A percentile compares a stretch with the other conserved stretches of the same genome.
phyloP scores from a whole-genome alignment of 2,888 invertebrate species.

The Schrankia costaestrigalis region DNA sequence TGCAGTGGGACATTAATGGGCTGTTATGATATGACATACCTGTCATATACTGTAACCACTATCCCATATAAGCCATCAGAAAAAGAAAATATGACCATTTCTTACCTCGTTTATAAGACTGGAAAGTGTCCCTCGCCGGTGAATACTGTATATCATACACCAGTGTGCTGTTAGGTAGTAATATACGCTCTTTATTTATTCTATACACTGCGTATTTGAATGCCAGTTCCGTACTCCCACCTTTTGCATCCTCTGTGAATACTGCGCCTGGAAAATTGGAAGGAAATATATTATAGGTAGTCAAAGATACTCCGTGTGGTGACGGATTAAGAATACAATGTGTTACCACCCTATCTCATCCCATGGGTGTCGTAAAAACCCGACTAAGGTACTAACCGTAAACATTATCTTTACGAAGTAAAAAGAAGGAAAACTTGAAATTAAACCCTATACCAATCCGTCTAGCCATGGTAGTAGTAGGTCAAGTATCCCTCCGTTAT shows the following conservation, averaged over 20 bases:
- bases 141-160: constrained; percentile 97
- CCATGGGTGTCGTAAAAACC: too few species aligned
- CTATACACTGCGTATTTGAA: constrained; percentile 97
- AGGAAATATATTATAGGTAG: neutral
- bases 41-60: neutral
- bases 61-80: neutral
- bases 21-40: neutral
- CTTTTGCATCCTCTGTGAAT: constrained; percentile 93
- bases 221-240: constrained; percentile 92
- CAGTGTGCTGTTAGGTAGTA: constrained; percentile 92
- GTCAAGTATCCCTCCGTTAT: too few species aligned
- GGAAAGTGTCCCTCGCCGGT: constrained; percentile 93
- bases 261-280: constrained; percentile 87
- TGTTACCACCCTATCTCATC: too few species aligned
- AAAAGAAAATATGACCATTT: neutral
- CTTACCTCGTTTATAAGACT: constrained; percentile 95
- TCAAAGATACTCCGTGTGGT: neutral
- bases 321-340: too few species aligned
- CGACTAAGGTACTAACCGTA: too few species aligned
- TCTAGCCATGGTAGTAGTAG: too few species aligned
- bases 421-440: too few species aligned
- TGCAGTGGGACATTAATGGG: neutral
- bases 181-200: constrained; percentile 92
- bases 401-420: too few species aligned
- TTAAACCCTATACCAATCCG: too few species aligned